A percentile compares a stretch with the other conserved stretches of the same genome.
phyloP scores from a whole-genome alignment of 2,888 invertebrate species.

The Geotrupes spiniger region DNA sequence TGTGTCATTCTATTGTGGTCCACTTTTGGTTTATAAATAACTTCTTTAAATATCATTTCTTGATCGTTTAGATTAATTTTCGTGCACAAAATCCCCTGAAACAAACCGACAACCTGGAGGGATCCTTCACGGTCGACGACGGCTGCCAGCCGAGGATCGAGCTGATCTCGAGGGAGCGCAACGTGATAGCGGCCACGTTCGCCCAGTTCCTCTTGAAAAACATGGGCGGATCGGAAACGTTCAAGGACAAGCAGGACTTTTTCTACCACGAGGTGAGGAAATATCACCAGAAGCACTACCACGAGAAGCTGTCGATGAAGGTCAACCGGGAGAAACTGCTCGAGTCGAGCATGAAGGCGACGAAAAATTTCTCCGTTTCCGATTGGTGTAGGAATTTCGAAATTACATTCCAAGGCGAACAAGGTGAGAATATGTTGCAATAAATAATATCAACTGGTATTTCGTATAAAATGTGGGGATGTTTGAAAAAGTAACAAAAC shows the following conservation, averaged over 20 bases:
- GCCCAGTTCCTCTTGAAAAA: slow-evolving; percentile 88
- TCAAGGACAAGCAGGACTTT: slow-evolving; percentile 72
- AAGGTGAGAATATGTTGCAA: slow-evolving; percentile 60
- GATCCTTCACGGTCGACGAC: slow-evolving; percentile 82
- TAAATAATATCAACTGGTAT: background rate
- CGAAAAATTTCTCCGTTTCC: slow-evolving; percentile 77
- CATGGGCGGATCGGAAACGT: slow-evolving; percentile 93
- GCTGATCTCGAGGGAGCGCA: slow-evolving; percentile 78
- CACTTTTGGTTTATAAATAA: no score
- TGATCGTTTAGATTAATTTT: slow-evolving; percentile 65
- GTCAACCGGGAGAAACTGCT: slow-evolving; percentile 78
- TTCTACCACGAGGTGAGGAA: slow-evolving; percentile 74
- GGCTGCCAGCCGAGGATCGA: slow-evolving; percentile 86
- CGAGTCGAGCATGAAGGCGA: slow-evolving; percentile 81
- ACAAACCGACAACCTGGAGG: slow-evolving; percentile 52
- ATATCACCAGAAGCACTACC: slow-evolving; percentile 82
- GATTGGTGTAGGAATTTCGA: slow-evolving; percentile 96
- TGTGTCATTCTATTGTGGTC: no score
- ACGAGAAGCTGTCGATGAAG: slow-evolving; percentile 80
- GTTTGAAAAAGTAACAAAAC: no score
- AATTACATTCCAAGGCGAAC: slow-evolving; percentile 89
- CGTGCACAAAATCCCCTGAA: slow-evolving; percentile 53
- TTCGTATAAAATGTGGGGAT: background rate
- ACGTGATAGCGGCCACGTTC: slow-evolving; percentile 90
- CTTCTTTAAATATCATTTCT: no score